Percentiles rank a stretch among this genome's conserved stretches.
These are phyloP conservation scores for Actenoides lindsayi DNA, from an alignment of 2,113 vertebrate genomes.

Conservation along the genomic window DNA sequence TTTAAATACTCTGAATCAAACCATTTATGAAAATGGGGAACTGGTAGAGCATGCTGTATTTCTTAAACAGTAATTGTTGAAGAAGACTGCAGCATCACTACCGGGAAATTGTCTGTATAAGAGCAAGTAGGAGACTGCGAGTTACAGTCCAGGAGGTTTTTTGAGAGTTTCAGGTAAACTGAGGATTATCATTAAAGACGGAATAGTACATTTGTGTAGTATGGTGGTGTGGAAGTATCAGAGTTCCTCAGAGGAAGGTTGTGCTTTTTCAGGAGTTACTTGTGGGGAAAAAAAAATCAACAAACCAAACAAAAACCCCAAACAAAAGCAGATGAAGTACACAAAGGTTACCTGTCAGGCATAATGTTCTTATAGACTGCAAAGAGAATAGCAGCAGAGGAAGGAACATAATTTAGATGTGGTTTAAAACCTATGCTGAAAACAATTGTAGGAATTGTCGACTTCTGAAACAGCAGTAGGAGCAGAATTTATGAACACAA, in stretches of 20 bases:
- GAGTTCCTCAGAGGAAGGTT: not conserved
- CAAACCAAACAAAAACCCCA: too few relatives aligned
- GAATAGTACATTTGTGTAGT: not conserved
- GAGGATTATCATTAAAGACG: not conserved
- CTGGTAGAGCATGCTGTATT: not conserved
- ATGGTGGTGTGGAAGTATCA: not conserved
- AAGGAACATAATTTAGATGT: not conserved
- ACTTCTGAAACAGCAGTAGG: not conserved
- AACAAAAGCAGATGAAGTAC: not conserved
- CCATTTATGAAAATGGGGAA: not conserved
- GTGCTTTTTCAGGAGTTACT: not conserved
- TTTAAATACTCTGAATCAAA: not conserved
- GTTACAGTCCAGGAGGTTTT: not conserved
- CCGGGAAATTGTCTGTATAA: not conserved
- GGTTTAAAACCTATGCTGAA: not conserved
- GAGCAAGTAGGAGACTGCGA: not conserved
- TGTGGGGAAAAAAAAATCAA: not conserved
- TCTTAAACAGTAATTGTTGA: not conserved
- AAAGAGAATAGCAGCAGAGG: not conserved
- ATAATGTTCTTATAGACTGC: not conserved
- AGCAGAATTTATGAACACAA: not conserved
- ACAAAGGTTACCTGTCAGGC: conserved; percentile 15
- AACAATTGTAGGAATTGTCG: not conserved
- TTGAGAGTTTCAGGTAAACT: not conserved
- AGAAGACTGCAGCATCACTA: not conserved